These are phyloP conservation scores for Caenorhabditis wallacei DNA, from an alignment of 2,888 invertebrate species.

Conservation along the genomic window DNA sequence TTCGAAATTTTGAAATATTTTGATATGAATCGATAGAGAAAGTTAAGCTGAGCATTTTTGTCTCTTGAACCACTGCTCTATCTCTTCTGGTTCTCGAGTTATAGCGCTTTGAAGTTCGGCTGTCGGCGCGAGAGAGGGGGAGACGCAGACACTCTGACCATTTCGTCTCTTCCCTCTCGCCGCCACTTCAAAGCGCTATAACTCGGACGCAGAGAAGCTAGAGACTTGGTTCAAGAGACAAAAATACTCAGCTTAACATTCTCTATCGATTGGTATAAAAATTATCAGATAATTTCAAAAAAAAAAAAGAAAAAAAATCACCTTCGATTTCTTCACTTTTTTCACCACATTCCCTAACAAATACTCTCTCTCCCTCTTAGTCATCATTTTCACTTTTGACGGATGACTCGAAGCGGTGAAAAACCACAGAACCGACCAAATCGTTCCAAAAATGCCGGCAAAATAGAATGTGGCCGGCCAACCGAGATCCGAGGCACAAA, in stretches of 20 bases:
- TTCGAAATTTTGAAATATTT: not conserved
- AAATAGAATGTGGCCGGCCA: constrained; percentile 78
- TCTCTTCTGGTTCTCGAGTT: not conserved
- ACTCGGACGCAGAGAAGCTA: not conserved
- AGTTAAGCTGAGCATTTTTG: not conserved
- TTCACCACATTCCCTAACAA: constrained; percentile 59
- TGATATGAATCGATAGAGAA: not conserved
- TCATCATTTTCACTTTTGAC: constrained; percentile 68
- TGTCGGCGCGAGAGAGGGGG: not conserved
- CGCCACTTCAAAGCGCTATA: not conserved
- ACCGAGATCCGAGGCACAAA: constrained; percentile 71
- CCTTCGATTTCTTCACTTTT: constrained; percentile 41
- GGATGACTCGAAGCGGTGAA: constrained; percentile 64
- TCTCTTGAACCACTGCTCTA: not conserved
- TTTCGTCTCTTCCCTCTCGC: not conserved
- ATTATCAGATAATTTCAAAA: too few relatives aligned
- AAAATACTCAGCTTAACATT: not conserved
- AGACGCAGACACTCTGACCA: not conserved
- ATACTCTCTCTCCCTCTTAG: constrained; percentile 66
- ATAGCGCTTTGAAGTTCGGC: not conserved
- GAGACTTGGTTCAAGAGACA: not conserved
- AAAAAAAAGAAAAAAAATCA: too few relatives aligned
- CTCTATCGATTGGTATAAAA: not conserved
- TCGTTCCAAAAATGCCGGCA: constrained; percentile 53
- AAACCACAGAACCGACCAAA: constrained; percentile 69